Evolutionary conservation across 2,113 vertebrate genomes (phyloP), one percentile per base, ranked within the genome.

Genomic region (Chionodraco myersi): DNA sequence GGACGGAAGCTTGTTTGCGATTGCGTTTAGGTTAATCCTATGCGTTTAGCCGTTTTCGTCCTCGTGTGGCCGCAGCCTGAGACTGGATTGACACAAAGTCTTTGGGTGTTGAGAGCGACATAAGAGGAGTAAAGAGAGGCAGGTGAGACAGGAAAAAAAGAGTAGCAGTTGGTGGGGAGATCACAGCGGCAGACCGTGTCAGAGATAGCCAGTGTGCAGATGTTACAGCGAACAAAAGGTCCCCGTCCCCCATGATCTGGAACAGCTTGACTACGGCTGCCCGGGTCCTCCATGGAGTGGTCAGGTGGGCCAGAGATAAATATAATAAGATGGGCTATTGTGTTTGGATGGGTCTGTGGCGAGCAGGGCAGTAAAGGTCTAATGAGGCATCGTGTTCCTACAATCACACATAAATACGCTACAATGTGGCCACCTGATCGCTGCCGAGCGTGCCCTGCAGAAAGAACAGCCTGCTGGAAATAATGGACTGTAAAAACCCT

Each of bases 351-450:
- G 83, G 62, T 52, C 84, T 47, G 86, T 51, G 45, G 85, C 52
- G 53, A 76, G 86, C 66, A 16, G 86, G 90, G 80, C 84, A 79
- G 59, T 63, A 63, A 64, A 85, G 83, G 89, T 85, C 87, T 92
- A 94, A 94, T 93, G 90, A 92, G 86, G 81, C 86, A 45, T 75
- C 83, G 48, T 91, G 90, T 90, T 88, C 82, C 74, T 67, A 88
- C 89, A 89, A 82, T 79, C 75, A 52, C 89, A 88, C 77, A 77
- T 84, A 86, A 90, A 86, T 77, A 82, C 84, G 52, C 56, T 53
- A 71, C 79, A 86, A 74, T 64, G 79, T 36, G 63, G 61, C 53
- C 88, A 75, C 81, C 87, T 79, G 80, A 86, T 80, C 54, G 30
- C 83, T 10, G 75, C 75, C 5, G 47, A 36, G 66, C 73, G 13